Evolutionary conservation across 2,113 vertebrate species (phyloP).

Genomic region (Leuciscus idus): DNA sequence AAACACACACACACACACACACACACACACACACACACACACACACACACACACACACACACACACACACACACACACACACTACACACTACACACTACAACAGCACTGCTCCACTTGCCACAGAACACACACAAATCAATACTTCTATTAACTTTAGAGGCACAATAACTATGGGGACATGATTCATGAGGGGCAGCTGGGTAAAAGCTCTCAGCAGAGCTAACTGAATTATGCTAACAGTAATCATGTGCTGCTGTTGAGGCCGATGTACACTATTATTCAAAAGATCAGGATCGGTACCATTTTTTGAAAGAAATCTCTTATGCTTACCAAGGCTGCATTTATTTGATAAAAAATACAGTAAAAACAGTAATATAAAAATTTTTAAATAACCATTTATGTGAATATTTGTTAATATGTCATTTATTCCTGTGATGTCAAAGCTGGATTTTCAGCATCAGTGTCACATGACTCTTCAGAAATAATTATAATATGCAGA

Average conservation of each 20-base stretch:
- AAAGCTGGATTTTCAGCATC: not conserved
- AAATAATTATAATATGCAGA: not conserved
- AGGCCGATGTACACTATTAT: not conserved
- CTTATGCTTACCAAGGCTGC: not conserved
- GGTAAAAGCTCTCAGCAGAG: constrained; percentile 1
- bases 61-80: not conserved
- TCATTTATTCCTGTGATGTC: not conserved
- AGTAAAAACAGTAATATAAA: not conserved
- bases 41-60: not conserved
- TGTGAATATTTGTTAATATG: not conserved
- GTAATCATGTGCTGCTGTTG: constrained; percentile 50
- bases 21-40: not conserved
- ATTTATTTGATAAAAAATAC: not conserved
- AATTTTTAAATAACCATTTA: not conserved
- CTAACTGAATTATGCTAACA: constrained; percentile 39
- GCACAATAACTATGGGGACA: not conserved
- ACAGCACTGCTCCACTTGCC: not conserved
- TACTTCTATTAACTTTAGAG: constrained; percentile 16
- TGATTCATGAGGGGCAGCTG: not conserved
- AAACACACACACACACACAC: not conserved
- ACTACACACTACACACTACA: not conserved
- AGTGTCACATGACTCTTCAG: not conserved
- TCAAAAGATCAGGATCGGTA: not conserved
- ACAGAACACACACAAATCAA: constrained; percentile 12
- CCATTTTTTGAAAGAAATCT: no score